Percentiles rank a stretch among this genome's conserved stretches.
Conservation (phyloP, 2,113 vertebrate genomes). For the Vidua macroura region DNA sequence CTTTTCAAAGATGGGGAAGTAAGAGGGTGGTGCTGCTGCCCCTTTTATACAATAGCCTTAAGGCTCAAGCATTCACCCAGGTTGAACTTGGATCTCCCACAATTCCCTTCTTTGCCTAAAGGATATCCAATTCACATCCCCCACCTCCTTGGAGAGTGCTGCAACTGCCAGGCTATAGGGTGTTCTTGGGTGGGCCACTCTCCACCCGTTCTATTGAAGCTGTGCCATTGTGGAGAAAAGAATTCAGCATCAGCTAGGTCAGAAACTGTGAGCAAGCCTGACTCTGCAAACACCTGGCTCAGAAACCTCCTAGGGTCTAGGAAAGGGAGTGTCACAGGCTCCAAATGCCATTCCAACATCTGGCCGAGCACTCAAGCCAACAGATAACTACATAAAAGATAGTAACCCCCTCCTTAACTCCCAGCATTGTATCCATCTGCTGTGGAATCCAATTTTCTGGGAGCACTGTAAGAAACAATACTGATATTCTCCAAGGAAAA, state of each 20-base stretch:
- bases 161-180: constrained; percentile 53
- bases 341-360: not conserved
- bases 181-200: constrained; percentile 67
- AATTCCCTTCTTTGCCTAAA: constrained; percentile 64
- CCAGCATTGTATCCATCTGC: not conserved
- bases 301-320: not conserved
- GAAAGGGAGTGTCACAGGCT: not conserved
- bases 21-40: constrained; percentile 65
- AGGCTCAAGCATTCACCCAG: constrained; percentile 58
- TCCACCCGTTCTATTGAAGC: constrained; percentile 64
- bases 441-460: not conserved
- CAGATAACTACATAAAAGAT: not conserved
- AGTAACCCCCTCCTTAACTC: not conserved
- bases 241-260: constrained; percentile 57
- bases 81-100: constrained; percentile 61
- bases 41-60: constrained; percentile 67
- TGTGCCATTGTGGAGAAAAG: constrained; percentile 51
- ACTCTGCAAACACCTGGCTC: constrained; percentile 3
- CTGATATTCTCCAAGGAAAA: not conserved
- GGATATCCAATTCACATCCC: constrained; percentile 58
- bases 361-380: not conserved
- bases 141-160: constrained; percentile 56
- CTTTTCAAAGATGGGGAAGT: constrained; percentile 65
- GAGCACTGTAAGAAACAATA: not conserved
- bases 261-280: not conserved